Evolutionary conservation across 2,888 invertebrate genomes (phyloP).

Genomic region (Troilus luridus): DNA sequence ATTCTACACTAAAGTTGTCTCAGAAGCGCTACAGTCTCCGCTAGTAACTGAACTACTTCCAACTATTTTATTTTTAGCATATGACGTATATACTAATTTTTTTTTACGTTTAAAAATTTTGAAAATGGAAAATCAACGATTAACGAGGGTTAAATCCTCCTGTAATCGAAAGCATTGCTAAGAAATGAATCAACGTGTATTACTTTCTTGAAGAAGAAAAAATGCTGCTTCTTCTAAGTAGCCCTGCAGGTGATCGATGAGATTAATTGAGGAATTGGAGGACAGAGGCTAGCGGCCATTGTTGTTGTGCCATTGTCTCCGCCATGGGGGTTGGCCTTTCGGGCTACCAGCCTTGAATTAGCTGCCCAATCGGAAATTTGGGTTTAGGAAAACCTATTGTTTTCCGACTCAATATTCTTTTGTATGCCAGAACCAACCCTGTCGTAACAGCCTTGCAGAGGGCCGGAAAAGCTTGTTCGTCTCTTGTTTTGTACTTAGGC

Average conservation of each 20-base stretch:
- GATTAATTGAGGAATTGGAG: slow-evolving; percentile 3
- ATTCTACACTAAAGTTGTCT: too few species aligned
- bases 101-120: too few species aligned
- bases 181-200: not conserved
- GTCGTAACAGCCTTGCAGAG: not conserved
- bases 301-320: slow-evolving; percentile 2
- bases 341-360: not conserved
- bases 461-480: not conserved
- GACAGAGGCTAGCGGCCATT: not conserved
- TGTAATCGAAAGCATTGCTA: not conserved
- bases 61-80: too few species aligned
- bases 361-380: slow-evolving; percentile 28
- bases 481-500: not conserved
- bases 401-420: not conserved
- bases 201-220: not conserved
- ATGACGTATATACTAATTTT: too few species aligned
- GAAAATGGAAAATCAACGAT: too few species aligned
- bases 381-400: not conserved
- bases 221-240: not conserved
- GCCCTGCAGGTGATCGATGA: not conserved
- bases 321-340: not conserved
- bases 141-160: too few species aligned
- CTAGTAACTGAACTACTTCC: too few species aligned
- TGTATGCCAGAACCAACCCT: not conserved
- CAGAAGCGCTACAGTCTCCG: too few species aligned